These are phyloP conservation scores for Megathymus violae DNA, from an alignment of 1,140 invertebrate genomes.

Conservation along the genomic window DNA sequence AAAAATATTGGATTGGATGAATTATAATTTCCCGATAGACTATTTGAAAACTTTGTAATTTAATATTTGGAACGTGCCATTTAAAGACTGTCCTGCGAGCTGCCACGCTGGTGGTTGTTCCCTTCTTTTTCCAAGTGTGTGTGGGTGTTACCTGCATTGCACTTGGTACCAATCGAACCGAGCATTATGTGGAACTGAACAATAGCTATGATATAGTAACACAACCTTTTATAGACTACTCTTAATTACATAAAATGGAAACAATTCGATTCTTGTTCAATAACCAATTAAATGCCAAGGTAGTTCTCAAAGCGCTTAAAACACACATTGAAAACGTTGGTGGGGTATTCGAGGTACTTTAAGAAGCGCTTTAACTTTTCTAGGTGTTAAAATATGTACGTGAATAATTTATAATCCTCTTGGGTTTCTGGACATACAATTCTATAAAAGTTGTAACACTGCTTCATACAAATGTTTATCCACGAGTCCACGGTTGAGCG, in stretches of 20 bases:
- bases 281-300: conserved; percentile 14
- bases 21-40: too few species aligned
- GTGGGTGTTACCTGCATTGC: conserved; percentile 29
- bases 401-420: background rate
- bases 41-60: background rate
- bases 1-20: too few species aligned
- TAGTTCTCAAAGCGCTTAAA: too few species aligned
- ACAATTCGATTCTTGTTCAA: conserved; percentile 28
- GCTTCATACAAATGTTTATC: conserved; percentile 45
- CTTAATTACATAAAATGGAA: conserved; percentile 26
- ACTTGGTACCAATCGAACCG: conserved; percentile 5
- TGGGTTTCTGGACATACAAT: conserved; percentile 8
- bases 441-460: conserved; percentile 12
- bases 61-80: background rate
- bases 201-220: conserved; percentile 22
- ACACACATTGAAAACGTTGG: too few species aligned
- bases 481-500: conserved; percentile 51
- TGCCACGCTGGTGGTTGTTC: background rate
- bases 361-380: background rate
- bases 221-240: conserved; percentile 23
- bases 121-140: conserved; percentile 3
- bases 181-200: conserved; percentile 27
- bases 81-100: conserved; percentile 5
- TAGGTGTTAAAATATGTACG: background rate
- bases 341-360: too few species aligned